Evolutionary conservation across 2,797 vertebrate genomes (phyloP), one percentile per base, ranked within the genome.

Genomic region (Silurus aristotelis): DNA sequence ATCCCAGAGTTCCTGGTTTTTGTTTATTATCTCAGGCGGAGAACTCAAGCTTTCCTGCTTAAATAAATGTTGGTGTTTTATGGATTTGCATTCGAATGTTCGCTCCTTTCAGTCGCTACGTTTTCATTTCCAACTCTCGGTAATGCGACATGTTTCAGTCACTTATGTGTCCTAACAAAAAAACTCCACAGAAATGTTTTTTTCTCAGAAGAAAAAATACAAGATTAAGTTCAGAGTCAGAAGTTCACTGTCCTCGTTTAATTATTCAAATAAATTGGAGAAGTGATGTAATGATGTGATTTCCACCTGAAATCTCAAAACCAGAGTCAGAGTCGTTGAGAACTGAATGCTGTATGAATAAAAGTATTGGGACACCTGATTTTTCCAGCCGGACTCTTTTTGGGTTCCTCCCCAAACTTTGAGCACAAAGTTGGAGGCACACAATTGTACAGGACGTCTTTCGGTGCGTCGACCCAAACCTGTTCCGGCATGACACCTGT

Each of bases 11-110:
- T 56, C 46, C 70, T 56, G 68, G 25, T 73, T 66, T 38, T n/a
- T 38, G 70, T 17, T 67, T 27, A 82, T 82, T 38, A 58, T 85
- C 27, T 81, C 70, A 58, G 63, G 67, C n/a, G 55, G 61, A 80
- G 56, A 85, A 80, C 71, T 58, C 55, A 72, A 43, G 58, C 25
- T 52, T 58, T 20, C 6, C 27, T 61, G 52, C 6, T 27, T n/a
- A 63, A 79, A 52, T 6, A 63, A 63, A 55, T 38, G 66, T 60
- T 13, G 13, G 15, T 64, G 25, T 5, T 5, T 55, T 66, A 52
- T 2, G 68, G 46, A 80, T 52, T 55, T 66, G 78, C 68, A 73
- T 85, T 38, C 9, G 1, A 43, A 79, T 63, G 9, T 7, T 19
- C 9, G 1, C 31, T 43, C 14, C 2, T 60, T 46, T 63, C 12